Base-by-base conservation (phyloP, 2,113 vertebrate genomes). In the Phoxinus phoxinus region DNA sequence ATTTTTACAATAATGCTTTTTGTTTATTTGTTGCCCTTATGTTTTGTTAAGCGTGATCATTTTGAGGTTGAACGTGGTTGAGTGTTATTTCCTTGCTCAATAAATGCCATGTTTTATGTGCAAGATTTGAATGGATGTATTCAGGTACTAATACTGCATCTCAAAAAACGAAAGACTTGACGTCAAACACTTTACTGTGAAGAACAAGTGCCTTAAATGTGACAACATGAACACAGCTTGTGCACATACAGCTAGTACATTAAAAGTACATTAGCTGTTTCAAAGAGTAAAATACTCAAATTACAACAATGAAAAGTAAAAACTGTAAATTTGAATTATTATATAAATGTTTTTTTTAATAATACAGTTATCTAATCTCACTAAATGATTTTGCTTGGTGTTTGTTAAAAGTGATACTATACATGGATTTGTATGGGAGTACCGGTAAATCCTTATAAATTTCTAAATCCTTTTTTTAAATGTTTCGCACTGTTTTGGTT, bases 131-230 rank as follows among this genome's bases (percentile, higher is more conserved):
- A 48, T 75, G n/a, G 15, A 61, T 15, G 58, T 30, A 25, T 46
- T 80, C 58, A 48, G 21, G 71, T 73, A 25, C n/a, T 25, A 51
- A 48, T 32, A 21, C 46, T 76, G 46, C 32, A 76, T 81, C 7
- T 32, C 12, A 69, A 51, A 51, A 81, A 81, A 65, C 3, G 2
- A 27, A 32, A 53, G 6, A 51, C 69, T 35, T 82, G 5, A 69
- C 11, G 11, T 82, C 8, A 51, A 81, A 81, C 61, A n/a, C 25
- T 53, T 35, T 69, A 63, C 37, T 46, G 35, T 63, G 12, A 61
- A 27, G 37, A 80, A 25, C 25, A 80, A 63, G 63, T 69, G 63
- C 61, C 80, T 82, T 82, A 65, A 56, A 79, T 79, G 76, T 13
- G 27, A 21, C 61, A 32, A 35, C 23, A 51, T 65, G 15, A 63